These are phyloP conservation scores for Xanthia icteritia DNA, from an alignment of 2,888 invertebrate species.

Conservation along the genomic window DNA sequence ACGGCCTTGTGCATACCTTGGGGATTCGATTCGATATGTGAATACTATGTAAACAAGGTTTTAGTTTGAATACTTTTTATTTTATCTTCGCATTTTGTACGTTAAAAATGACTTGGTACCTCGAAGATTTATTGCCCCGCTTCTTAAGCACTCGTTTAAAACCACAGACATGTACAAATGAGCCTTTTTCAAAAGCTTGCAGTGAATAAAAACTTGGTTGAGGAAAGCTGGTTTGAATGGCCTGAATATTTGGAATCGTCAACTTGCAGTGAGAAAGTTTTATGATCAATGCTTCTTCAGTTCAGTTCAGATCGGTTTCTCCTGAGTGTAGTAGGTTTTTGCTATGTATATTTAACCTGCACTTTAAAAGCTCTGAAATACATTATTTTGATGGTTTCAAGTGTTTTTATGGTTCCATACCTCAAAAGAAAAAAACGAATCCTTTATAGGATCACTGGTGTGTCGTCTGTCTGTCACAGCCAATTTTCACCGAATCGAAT, in stretches of 20 bases:
- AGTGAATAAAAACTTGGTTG: background rate
- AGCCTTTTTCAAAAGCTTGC: background rate
- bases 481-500: no score
- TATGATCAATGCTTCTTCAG: background rate
- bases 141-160: background rate
- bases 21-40: background rate
- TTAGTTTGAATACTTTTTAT: background rate
- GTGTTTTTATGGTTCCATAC: no score
- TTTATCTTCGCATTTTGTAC: background rate
- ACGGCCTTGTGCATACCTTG: background rate
- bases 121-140: background rate
- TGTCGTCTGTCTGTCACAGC: no score
- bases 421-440: no score
- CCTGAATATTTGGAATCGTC: background rate
- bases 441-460: no score
- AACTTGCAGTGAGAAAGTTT: background rate
- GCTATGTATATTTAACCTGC: no score
- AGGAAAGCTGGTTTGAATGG: background rate
- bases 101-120: background rate
- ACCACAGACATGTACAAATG: conserved; percentile 18
- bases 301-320: background rate
- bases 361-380: background rate
- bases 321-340: background rate
- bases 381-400: no score
- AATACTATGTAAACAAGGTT: background rate